These are phyloP conservation scores for Zaprionus nigranus DNA, from an alignment of 1,140 invertebrate species.

Conservation along the genomic window DNA sequence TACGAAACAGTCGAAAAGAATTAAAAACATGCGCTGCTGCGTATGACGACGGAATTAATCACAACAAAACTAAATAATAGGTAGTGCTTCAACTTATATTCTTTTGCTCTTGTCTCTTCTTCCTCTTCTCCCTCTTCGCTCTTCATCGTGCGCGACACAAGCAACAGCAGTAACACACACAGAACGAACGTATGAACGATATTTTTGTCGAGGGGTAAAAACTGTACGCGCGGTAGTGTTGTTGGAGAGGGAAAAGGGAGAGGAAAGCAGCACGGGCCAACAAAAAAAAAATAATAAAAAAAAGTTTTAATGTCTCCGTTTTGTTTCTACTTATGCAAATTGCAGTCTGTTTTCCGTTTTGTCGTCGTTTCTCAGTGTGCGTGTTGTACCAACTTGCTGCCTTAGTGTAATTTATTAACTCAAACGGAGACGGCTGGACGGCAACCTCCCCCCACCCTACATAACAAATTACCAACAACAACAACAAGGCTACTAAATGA, in stretches of 20 bases:
- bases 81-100: conserved; percentile 48
- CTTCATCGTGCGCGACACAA: conserved; percentile 53
- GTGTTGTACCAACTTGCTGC: conserved; percentile 44
- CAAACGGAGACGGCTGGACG: conserved; percentile 27
- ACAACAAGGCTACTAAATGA: conserved; percentile 47
- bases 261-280: conserved; percentile 13
- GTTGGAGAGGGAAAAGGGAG: conserved; percentile 12
- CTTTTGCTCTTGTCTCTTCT: conserved; percentile 51
- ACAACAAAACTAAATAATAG: conserved; percentile 32
- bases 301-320: conserved; percentile 56
- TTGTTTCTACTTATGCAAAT: conserved; percentile 62
- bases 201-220: conserved; percentile 75
- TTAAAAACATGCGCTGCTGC: conserved; percentile 51
- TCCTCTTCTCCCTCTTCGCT: conserved; percentile 61
- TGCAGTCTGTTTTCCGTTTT: conserved; percentile 57
- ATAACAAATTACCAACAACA: not conserved
- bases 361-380: conserved; percentile 33
- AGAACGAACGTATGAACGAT: conserved; percentile 56
- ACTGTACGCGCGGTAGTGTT: conserved; percentile 63
- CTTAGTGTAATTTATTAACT: conserved; percentile 47
- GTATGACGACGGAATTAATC: conserved; percentile 53
- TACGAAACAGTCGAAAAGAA: conserved; percentile 46
- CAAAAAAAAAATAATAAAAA: conserved; percentile 31
- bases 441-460: conserved; percentile 8
- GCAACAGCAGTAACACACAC: conserved; percentile 59